These are phyloP conservation scores for Hypothenemus hampei DNA, from an alignment of 1,140 invertebrate species.

Conservation along the genomic window DNA sequence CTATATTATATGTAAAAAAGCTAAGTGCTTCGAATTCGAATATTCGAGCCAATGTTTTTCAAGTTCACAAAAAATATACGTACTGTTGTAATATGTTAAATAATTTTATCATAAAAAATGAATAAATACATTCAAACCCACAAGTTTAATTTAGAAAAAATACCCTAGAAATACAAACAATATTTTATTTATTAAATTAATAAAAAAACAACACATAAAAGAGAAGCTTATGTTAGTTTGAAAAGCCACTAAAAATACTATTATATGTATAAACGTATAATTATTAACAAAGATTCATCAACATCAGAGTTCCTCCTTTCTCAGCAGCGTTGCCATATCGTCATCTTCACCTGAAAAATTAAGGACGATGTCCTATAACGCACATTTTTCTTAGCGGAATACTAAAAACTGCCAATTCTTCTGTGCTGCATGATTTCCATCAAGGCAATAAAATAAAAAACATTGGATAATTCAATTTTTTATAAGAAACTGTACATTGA, in stretches of 20 bases:
- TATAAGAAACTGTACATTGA: constrained; percentile 24
- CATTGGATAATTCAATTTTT: constrained; percentile 5
- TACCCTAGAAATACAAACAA: neutral
- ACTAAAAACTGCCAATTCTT: too few species aligned
- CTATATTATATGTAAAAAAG: too few species aligned
- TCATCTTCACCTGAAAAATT: neutral
- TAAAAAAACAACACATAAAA: neutral
- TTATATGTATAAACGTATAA: neutral
- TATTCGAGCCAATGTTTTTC: too few species aligned
- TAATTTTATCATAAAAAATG: too few species aligned
- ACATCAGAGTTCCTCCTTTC: neutral
- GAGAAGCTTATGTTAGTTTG: neutral
- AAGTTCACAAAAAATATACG: too few species aligned
- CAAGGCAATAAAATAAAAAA: constrained; percentile 2
- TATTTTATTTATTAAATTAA: neutral
- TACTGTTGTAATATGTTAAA: too few species aligned
- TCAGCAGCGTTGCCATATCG: neutral
- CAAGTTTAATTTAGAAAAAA: neutral
- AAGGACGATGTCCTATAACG: neutral
- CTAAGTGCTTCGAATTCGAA: too few species aligned
- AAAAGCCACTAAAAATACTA: neutral
- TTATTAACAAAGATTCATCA: too few species aligned
- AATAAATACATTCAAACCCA: neutral
- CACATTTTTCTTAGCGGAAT: neutral
- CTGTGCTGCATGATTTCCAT: too few species aligned